Base-by-base conservation (phyloP, 2,888 invertebrate species). In the Labia minor region DNA sequence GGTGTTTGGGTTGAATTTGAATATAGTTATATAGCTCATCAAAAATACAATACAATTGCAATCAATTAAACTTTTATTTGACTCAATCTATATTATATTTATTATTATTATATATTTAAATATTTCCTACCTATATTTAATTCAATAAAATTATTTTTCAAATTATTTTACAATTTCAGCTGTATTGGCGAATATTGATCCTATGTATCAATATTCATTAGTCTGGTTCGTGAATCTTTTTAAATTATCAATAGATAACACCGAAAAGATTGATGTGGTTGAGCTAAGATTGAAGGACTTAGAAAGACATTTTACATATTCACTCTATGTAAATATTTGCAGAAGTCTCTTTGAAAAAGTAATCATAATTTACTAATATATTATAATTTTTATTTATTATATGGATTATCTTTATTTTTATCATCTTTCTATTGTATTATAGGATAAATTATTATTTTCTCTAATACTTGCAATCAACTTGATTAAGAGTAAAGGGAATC, bases 151-250 rank as follows among this genome's bases (percentile, higher is more conserved):
- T n/a, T n/a, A n/a, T n/a, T n/a, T n/a, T n/a, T n/a, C n/a, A n/a
- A n/a, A n/a, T n/a, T n/a, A n/a, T n/a, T n/a, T 69, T 71, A 65
- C 8, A 49, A 68, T 78, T 78, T 65, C 75, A 89, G 90, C 87
- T 68, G 90, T 93, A 68, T 78, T 97, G 74, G 89, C 93, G 4
- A 88, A 90, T 74, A 92, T 97, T 71, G 95, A 97, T 79, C 95
- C 95, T 1, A 96, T 96, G 96, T 97, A 97, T 78, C 95, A 96
- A 76, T 97, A 95, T 77, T 95, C 95, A 0, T 80, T 97, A 72
- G 85, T 85, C 1, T 97, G 96, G 96, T 96, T 95, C 77, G 91
- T 96, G 74, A 89, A 90, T 72, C 81, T 96, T 21, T 97, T 90
- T 77, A 87, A 88, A 72, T 81, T 86, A 63, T 86, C 92, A 19